Evolutionary conservation across 2,888 invertebrate genomes (phyloP), one percentile per base, ranked within the genome.

Genomic region (Corbicula japonica): DNA sequence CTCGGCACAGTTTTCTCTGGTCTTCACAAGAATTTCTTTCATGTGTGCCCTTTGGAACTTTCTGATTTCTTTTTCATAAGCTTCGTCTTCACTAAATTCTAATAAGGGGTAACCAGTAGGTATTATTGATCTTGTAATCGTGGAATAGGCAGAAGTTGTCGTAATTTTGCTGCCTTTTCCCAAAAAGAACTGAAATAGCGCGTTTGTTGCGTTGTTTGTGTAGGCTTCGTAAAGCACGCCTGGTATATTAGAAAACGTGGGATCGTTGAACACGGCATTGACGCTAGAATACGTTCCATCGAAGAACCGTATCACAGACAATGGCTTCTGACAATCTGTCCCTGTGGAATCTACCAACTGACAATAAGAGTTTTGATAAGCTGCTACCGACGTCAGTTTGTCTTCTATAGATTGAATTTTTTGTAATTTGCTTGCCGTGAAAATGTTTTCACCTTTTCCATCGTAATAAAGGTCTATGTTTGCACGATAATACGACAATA

Each of bases 251-350:
- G 76, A 77, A 54, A 87, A 90, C 2, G 80, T 80, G 4, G 88
- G 78, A 72, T 90, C 89, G 56, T 86, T 82, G 50, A 90, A 90
- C 0, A 73, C 74, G 0, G 87, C 58, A 60, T 76, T 68, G 1
- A 87, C 30, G 30, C 34, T 41, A 5, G 84, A 50, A 56, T 74
- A 84, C 0, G 88, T 85, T 0, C 90, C 90, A 68, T 90, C 90
- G 62, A 90, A 90, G 50, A 82, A 88, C 0, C 89, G 76, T 30
- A 89, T 71, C 6, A 89, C 72, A 8, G 90, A 90, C 8, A 63
- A 70, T 0, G 86, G 84, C 6, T 78, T 79, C 26, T 75, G 69
- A 69, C 89, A 89, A 0, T 52, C 68, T 0, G 68, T 34, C 18
- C 69, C 30, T 12, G 46, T 38, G n/a, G 35, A 35, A 15, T 78